Evolutionary conservation across 2,888 invertebrate species (phyloP).

Genomic region (Lamproptera curius): DNA sequence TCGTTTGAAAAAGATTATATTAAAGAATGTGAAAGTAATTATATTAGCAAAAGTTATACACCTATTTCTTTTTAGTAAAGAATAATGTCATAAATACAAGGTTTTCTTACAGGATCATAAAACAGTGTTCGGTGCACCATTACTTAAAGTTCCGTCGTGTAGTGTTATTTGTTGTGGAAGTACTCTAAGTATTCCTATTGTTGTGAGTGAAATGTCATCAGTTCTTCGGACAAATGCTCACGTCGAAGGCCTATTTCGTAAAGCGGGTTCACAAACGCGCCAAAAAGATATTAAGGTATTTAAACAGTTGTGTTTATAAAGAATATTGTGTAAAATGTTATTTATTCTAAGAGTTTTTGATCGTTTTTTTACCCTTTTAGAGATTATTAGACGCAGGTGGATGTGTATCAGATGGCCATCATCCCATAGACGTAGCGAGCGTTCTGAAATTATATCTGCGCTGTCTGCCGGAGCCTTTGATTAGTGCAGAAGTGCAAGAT

Average conservation of each 20-base stretch:
- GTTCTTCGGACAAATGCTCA: conserved; percentile 82
- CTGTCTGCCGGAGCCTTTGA: conserved; percentile 90
- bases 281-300: conserved; percentile 89
- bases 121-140: conserved; percentile 69
- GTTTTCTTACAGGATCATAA: conserved; percentile 54
- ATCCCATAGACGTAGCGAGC: conserved; percentile 91
- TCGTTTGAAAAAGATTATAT: conserved; percentile 81
- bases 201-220: conserved; percentile 84
- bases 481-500: conserved; percentile 87
- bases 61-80: not conserved
- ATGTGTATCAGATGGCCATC: conserved; percentile 82
- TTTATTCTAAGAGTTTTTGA: too few species aligned
- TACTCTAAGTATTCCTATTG: conserved; percentile 83
- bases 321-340: not conserved
- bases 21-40: conserved; percentile 73
- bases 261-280: conserved; percentile 89
- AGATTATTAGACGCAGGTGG: conserved; percentile 84
- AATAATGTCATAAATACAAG: not conserved
- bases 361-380: conserved; percentile 53
- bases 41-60: conserved; percentile 1
- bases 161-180: conserved; percentile 82
- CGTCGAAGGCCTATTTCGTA: conserved; percentile 92
- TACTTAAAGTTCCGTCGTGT: conserved; percentile 66
- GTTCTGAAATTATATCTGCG: conserved; percentile 91
- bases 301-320: not conserved